Evolutionary conservation across 2,113 vertebrate species (phyloP).

Genomic region (Grus americana): DNA sequence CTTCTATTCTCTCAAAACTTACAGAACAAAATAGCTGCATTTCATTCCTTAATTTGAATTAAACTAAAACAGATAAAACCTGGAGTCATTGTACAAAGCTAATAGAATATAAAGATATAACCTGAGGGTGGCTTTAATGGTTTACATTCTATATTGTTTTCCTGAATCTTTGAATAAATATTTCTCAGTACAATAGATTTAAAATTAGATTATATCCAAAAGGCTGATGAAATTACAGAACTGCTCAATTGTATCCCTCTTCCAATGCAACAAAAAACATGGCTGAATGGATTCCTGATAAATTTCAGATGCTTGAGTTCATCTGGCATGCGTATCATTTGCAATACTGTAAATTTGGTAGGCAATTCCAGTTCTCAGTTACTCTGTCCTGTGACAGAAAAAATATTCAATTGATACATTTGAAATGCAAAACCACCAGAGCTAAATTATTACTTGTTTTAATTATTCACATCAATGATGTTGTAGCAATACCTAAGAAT

Average conservation of each 20-base stretch:
- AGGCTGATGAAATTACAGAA: not conserved
- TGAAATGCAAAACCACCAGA: not conserved
- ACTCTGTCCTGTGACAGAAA: not conserved
- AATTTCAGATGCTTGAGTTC: not conserved
- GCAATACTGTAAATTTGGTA: not conserved
- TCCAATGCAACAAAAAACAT: not conserved
- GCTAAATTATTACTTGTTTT: not conserved
- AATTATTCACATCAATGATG: not conserved
- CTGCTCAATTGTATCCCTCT: not conserved
- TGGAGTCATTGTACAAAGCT: not conserved
- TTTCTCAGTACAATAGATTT: slow-evolving; percentile 12
- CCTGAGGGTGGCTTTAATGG: not conserved
- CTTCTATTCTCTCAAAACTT: not conserved
- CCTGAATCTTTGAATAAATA: slow-evolving; percentile 20
- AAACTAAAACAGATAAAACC: slow-evolving; percentile 15
- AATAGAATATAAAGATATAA: slow-evolving; percentile 18
- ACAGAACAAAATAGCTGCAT: not conserved
- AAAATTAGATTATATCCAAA: not conserved
- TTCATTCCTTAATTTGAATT: not conserved
- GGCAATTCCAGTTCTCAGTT: not conserved
- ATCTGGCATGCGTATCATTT: not conserved
- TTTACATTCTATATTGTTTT: slow-evolving; percentile 5
- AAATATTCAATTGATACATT: not conserved
- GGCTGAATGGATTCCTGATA: not conserved
- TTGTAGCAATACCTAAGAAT: not conserved